Base-by-base conservation (phyloP, 2,113 vertebrate species). In the Butorides virescens region DNA sequence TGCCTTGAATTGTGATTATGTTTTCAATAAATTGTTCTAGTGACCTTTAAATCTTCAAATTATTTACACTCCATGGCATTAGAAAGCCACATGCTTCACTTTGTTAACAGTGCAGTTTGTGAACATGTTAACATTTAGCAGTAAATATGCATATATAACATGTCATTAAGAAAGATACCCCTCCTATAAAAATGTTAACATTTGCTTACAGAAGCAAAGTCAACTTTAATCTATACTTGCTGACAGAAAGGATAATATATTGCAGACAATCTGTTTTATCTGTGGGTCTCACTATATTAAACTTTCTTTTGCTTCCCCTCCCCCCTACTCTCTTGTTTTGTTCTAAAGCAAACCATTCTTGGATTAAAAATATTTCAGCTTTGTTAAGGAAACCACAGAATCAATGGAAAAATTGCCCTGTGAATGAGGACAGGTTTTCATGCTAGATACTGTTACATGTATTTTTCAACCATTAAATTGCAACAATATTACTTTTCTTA, bases 201-300 rank as follows among this genome's bases (percentile, higher is more conserved):
- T 84, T 67, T 63, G 25, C 55, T 91, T 91, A 94, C 26, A 91
- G 50, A 95, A 76, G 82, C 83, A 67, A 80, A 93, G 34, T 90
- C 90, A 93, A 50, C 34, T 88, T 94, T 77, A 88, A 94, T 91
- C 88, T 97, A 18, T 18, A 78, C 66, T 93, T 95, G 86, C 49
- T 90, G 80, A 97, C 84, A 95, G 94, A 93, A 91, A 94, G 49
- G 37, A 74, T 93, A 96, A 95, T 72, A 67, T 37, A 92, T 52
- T 68, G 67, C 76, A 93, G 73, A 67, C 70, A 95, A 75, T 83
- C 70, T 79, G 62, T 46, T 94, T 94, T 86, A 78, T 93, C 53
- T 78, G 32, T 14, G 50, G 63, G 65, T 93, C 34, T 93, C 36
- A 88, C 37, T 84, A 46, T 42, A 81, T 25, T 81, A 74, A 92